These are phyloP conservation scores for Craterocephalus amniculus DNA, from an alignment of 2,797 vertebrate species.

Conservation along the genomic window DNA sequence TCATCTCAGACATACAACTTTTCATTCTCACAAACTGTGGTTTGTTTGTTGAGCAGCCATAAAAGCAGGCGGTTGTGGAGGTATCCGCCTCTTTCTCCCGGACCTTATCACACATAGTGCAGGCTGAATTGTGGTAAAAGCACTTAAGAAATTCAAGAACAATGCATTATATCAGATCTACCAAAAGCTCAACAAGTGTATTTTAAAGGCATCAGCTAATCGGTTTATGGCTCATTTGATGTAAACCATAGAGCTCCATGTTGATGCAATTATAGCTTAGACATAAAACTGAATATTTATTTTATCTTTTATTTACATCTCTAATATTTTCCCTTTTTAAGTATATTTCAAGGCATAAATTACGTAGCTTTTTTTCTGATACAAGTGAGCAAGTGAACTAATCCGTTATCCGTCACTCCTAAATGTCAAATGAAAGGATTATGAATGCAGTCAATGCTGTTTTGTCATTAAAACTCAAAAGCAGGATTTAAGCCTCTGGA, in stretches of 20 bases:
- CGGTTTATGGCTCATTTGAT: background rate
- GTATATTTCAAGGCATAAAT: background rate
- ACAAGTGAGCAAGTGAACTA: background rate
- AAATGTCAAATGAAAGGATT: slow-evolving; percentile 26
- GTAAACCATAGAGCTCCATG: background rate
- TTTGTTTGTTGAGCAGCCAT: no score
- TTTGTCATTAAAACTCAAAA: slow-evolving; percentile 32
- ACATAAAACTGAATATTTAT: background rate
- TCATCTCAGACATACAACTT: no score
- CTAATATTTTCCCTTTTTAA: background rate
- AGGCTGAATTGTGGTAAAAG: no score
- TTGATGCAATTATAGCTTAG: background rate
- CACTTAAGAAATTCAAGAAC: no score
- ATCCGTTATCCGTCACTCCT: background rate
- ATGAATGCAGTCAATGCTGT: slow-evolving; percentile 33
- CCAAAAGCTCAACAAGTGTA: no score
- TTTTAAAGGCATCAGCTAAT: no score
- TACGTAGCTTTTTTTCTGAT: background rate
- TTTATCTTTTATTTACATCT: background rate
- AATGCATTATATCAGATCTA: no score
- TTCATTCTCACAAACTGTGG: no score
- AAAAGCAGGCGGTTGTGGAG: no score
- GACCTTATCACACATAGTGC: no score
- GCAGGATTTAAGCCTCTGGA: slow-evolving; percentile 30
- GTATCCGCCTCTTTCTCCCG: no score